These are phyloP conservation scores for Thrips palmi DNA, from an alignment of 1,140 invertebrate genomes.

Conservation along the genomic window DNA sequence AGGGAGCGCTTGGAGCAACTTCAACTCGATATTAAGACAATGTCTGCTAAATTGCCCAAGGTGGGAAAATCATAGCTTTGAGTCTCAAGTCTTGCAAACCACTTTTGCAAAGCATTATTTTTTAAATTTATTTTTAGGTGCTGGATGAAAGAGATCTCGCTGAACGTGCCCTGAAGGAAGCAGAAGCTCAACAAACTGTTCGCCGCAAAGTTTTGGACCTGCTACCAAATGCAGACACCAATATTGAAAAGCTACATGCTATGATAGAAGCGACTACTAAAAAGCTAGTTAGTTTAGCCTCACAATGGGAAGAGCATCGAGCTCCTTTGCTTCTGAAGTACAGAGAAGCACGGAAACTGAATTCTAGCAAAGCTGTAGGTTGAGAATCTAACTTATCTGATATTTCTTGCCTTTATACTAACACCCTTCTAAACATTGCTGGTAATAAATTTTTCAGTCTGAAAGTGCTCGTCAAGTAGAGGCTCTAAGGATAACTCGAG, in stretches of 20 bases:
- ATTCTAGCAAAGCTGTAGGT: slow-evolving; percentile 36
- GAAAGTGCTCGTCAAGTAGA: slow-evolving; percentile 28
- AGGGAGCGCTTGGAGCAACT: slow-evolving; percentile 20
- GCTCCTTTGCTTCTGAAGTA: slow-evolving; percentile 41
- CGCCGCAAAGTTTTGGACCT: slow-evolving; percentile 43
- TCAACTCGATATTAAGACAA: slow-evolving; percentile 22
- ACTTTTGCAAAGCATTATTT: slow-evolving; percentile 2
- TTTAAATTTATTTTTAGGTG: slow-evolving; percentile 15
- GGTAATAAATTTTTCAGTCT: slow-evolving; percentile 18
- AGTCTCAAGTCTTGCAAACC: not conserved
- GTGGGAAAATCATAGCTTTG: slow-evolving; percentile 12
- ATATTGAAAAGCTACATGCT: slow-evolving; percentile 38
- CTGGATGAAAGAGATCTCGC: slow-evolving; percentile 22
- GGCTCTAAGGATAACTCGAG: slow-evolving; percentile 25
- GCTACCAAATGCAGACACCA: slow-evolving; percentile 37
- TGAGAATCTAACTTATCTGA: slow-evolving; percentile 1
- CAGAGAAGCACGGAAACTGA: slow-evolving; percentile 32
- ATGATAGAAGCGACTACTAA: slow-evolving; percentile 37
- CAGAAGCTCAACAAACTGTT: slow-evolving; percentile 30
- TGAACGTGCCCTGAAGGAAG: slow-evolving; percentile 23
- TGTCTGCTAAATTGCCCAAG: slow-evolving; percentile 21
- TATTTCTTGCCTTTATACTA: not conserved
- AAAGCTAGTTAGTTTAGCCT: slow-evolving; percentile 37
- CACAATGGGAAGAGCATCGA: slow-evolving; percentile 50
- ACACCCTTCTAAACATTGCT: not conserved